Base-by-base conservation (phyloP, 1,140 invertebrate species). In the Brachystomella parvula region DNA sequence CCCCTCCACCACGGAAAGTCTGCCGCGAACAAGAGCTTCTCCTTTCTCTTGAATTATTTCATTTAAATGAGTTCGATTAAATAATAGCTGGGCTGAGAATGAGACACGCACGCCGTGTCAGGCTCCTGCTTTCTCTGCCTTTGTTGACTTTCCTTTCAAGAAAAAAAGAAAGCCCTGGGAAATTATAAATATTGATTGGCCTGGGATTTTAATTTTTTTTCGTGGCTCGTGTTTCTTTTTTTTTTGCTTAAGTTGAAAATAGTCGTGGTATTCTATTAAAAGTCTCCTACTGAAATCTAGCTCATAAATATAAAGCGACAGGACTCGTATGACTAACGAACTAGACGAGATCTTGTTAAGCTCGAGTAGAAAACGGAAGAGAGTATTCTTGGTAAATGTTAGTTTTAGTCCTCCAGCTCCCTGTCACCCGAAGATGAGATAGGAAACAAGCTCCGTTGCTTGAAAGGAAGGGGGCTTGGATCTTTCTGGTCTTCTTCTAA, bases 301-400 rank as follows among this genome's bases (percentile, higher is more conserved):
- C 6, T 24, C 9, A 15, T 15, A 53, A 53, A 9, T 53, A 53
- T 53, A 12, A 24, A 53, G 49, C 24, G 49, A 53, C 49, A 53
- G 49, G 49, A 53, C 24, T 53, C 49, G 49, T 53, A 53, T 53
- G 49, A 53, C 49, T 53, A 53, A 53, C 49, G 49, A 53, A 53
- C 12, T 53, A 53, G 12, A 53, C 24, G 49, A 53, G 49, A 53
- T 53, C 49, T 53, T 53, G 49, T 53, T 53, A 53, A 53, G 49
- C 15, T n/a, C n/a, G 12, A 19, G 6, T 53, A 19, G 12, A 12
- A 12, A 6, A 53, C n/a, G 39, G 39, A 44, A 44, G n/a, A n/a
- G 39, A 9, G n/a, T 44, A 24, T 53, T 53, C 12, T 12, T 53
- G 6, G 9, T 53, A 53, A 53, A 53, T 53, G 49, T 53, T 53